Evolutionary conservation across 2,113 vertebrate genomes (phyloP).

Genomic region (Boulengerochromis microlepis): DNA sequence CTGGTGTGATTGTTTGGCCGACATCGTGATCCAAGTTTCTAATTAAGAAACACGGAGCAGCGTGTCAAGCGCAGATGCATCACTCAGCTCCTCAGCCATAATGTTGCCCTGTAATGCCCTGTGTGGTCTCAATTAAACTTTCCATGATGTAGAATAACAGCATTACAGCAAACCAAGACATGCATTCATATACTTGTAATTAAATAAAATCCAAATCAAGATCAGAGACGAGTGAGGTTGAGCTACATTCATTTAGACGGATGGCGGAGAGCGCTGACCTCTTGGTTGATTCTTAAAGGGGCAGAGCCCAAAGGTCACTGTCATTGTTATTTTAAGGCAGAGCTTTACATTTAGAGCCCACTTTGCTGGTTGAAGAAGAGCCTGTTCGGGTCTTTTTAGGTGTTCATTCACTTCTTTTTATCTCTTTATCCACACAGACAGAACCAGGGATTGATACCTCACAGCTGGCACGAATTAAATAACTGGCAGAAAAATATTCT

Average conservation of each 20-base stretch:
- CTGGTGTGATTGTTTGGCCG: slow-evolving; percentile 18
- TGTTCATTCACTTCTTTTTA: not conserved
- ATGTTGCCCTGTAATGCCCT: slow-evolving; percentile 58
- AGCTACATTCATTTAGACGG: slow-evolving; percentile 48
- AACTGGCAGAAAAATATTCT: not conserved
- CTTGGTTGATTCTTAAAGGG: slow-evolving; percentile 45
- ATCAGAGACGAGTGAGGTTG: slow-evolving; percentile 44
- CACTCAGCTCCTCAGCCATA: slow-evolving; percentile 46
- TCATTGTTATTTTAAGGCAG: not conserved
- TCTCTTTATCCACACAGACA: not conserved
- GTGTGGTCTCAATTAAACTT: slow-evolving; percentile 65
- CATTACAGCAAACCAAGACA: slow-evolving; percentile 64
- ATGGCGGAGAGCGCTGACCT: slow-evolving; percentile 20
- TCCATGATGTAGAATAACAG: slow-evolving; percentile 69
- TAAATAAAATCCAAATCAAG: slow-evolving; percentile 65
- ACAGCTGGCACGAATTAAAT: not conserved
- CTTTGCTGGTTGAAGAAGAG: not conserved
- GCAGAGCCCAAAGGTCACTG: slow-evolving; percentile 38
- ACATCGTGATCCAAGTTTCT: slow-evolving; percentile 47
- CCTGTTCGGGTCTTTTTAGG: not conserved
- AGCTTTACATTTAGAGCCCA: not conserved
- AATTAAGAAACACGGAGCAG: slow-evolving; percentile 63
- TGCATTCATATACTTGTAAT: slow-evolving; percentile 70
- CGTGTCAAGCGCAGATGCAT: slow-evolving; percentile 46
- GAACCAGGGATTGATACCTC: not conserved